Percentiles rank a stretch among this genome's conserved stretches.
Evolutionary conservation across 2,888 invertebrate genomes (phyloP).

Genomic region (Lamellibrachia columna): DNA sequence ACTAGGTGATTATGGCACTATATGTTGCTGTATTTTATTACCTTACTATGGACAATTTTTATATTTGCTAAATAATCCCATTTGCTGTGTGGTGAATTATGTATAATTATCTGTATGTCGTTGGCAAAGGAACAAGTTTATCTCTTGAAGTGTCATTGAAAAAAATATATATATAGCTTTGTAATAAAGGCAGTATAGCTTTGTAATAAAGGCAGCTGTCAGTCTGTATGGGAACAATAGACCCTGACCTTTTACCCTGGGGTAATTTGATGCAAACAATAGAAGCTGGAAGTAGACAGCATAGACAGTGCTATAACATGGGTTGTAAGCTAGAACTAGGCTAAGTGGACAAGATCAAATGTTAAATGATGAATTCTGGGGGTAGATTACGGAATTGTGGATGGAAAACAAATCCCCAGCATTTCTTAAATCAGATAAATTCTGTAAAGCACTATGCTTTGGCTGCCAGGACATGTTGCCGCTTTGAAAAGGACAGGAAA

Average conservation of each 20-base stretch:
- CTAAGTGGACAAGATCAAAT: neutral
- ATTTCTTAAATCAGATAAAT: neutral
- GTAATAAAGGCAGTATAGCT: neutral
- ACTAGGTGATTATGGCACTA: too few species aligned
- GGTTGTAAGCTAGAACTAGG: neutral
- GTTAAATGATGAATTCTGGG: neutral
- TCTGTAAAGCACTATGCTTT: neutral
- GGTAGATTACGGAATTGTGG: neutral
- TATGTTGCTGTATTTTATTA: too few species aligned
- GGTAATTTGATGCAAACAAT: neutral
- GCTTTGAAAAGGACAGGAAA: neutral
- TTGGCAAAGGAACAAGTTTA: neutral
- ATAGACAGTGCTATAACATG: neutral
- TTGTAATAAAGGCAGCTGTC: neutral
- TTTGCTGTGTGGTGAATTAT: too few species aligned
- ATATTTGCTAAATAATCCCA: too few species aligned
- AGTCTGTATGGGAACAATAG: neutral
- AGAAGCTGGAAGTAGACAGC: neutral
- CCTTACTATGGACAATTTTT: too few species aligned
- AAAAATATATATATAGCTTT: neutral
- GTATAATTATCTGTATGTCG: too few species aligned
- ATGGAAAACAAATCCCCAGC: neutral
- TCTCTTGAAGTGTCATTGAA: neutral
- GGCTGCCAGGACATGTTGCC: neutral
- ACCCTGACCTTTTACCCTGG: slow-evolving; percentile 4